phyloP scores from a whole-genome alignment of 92 coral and sea anemone genomes.

The Zoanthus sociatus region DNA sequence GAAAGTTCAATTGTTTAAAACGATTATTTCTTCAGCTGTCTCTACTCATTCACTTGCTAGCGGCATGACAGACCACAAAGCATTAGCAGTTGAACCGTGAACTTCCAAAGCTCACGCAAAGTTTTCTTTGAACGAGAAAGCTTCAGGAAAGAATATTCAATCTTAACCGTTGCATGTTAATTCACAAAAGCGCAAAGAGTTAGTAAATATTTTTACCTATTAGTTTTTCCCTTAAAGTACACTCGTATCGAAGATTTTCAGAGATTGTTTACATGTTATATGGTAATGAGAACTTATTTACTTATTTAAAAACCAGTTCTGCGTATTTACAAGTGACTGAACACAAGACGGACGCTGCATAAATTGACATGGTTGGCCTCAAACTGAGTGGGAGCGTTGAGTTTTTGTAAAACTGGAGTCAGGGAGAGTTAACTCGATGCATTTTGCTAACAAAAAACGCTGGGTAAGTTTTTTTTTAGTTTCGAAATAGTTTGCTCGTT shows the following conservation, averaged over 20 bases:
- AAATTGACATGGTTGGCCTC: constrained; percentile 18
- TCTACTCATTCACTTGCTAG: not conserved
- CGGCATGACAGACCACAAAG: constrained; percentile 18
- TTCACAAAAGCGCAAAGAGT: not conserved
- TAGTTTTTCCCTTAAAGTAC: not conserved
- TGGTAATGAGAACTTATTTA: constrained; percentile 37
- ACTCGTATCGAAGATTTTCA: not conserved
- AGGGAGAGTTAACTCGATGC: not conserved
- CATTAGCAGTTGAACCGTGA: constrained; percentile 15
- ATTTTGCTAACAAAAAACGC: not conserved
- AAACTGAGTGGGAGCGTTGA: constrained; percentile 30
- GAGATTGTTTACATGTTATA: constrained; percentile 41
- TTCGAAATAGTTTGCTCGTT: not conserved
- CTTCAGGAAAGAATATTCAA: not conserved
- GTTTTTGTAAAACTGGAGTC: not conserved
- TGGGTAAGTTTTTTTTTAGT: constrained; percentile 17
- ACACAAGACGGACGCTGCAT: constrained; percentile 41
- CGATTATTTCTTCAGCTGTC: not conserved
- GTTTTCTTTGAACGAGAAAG: not conserved
- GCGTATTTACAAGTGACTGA: constrained; percentile 28
- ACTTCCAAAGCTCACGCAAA: constrained; percentile 15
- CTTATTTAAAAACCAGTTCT: constrained; percentile 9
- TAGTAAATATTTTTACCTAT: not conserved
- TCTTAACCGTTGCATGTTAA: not conserved
- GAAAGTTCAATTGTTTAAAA: not conserved